Evolutionary conservation across 2,888 invertebrate species (phyloP), one percentile per base, ranked within the genome.

Genomic region (Eledona agricola): DNA sequence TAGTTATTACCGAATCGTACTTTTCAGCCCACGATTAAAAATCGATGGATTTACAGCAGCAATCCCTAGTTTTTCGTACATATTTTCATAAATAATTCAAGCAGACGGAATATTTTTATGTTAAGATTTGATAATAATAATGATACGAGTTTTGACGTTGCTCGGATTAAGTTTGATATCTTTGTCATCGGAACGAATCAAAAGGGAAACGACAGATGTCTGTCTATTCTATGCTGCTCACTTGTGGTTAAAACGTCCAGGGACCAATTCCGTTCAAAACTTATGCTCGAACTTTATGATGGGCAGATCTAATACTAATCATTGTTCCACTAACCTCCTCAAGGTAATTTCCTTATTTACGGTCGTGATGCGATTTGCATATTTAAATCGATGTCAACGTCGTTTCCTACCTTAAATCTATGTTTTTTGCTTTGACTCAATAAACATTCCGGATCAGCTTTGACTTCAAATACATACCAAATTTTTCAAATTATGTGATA

Each of bases 151-250:
- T 19, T 5, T 19, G 4, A 1, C n/a, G 9, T 10, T 28, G 9
- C 9, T 13, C 13, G 15, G 17, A n/a, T 11, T 35, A 19, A 35
- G 35, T 19, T 3, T n/a, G n/a, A n/a, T n/a, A 31, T 4, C 11
- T 23, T 17, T 9, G 38, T 25, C 12, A 28, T 26, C 40, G 11
- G 11, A 26, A 16, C 28, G 9, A 37, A 37, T 37, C 37, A 37
- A 37, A 37, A 37, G 37, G 37, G 40, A 40, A n/a, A 40, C 40
- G 40, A 40, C 40, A 40, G 40, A 37, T 37, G 40, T 26, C n/a
- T n/a, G n/a, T n/a, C 40, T 34, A 19, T n/a, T 40, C 15, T 9
- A 6, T 28, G 22, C 28, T 40, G 40, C 40, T 40, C 28, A 26
- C 17, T 40, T 28, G 11, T 29, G 40, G 40, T 20, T 40, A 28